Evolutionary conservation across 2,888 invertebrate genomes (phyloP).

Genomic region (Drosophila ochracea): DNA sequence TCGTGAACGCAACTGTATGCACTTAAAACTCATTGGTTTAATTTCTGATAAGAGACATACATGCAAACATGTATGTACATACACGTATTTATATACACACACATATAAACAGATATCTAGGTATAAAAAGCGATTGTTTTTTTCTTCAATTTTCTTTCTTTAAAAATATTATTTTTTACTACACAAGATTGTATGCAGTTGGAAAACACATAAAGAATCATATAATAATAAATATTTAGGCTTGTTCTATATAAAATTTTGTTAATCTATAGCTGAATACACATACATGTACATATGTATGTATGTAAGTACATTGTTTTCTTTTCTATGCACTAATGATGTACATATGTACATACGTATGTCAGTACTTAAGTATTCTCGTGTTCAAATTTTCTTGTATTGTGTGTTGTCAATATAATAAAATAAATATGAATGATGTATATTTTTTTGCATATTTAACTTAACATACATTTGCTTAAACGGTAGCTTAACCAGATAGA

Average conservation of each 20-base stretch:
- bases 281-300: not conserved
- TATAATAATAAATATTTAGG: slow-evolving; percentile 6
- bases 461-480: not conserved
- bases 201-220: slow-evolving; percentile 19
- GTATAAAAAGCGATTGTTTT: slow-evolving; percentile 52
- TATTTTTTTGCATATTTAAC: not conserved
- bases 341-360: slow-evolving; percentile 11
- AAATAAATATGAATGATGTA: slow-evolving; percentile 20
- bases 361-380: slow-evolving; percentile 20
- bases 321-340: not conserved
- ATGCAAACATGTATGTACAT: slow-evolving; percentile 2
- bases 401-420: slow-evolving; percentile 26
- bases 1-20: not conserved
- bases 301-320: not conserved
- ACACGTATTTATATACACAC: slow-evolving; percentile 44
- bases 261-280: slow-evolving; percentile 16
- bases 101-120: slow-evolving; percentile 31
- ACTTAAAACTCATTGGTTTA: not conserved
- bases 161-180: not conserved
- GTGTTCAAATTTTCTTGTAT: slow-evolving; percentile 1
- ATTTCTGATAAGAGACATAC: slow-evolving; percentile 6
- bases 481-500: slow-evolving; percentile 34
- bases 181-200: slow-evolving; percentile 12
- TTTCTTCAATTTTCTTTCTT: not conserved
- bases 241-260: slow-evolving; percentile 14